Evolutionary conservation across 2,797 vertebrate genomes (phyloP).

Genomic region (Lacerta agilis): DNA sequence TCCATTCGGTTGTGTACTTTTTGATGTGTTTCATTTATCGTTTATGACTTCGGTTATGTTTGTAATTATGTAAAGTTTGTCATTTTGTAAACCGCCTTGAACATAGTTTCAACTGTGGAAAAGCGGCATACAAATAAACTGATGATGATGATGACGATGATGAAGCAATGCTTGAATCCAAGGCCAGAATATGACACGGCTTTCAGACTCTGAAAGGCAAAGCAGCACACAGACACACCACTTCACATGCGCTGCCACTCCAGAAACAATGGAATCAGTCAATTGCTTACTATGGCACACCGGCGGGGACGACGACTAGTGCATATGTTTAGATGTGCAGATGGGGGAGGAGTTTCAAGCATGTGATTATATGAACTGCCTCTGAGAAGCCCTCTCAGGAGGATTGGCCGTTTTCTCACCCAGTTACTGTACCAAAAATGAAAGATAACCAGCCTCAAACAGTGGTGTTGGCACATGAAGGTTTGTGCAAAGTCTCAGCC

Average conservation of each 20-base stretch:
- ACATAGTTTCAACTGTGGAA: no score
- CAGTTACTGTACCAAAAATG: conserved; percentile 52
- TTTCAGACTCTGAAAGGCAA: conserved; percentile 52
- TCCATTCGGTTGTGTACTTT: no score
- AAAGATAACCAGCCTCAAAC: conserved; percentile 40
- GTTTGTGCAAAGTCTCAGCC: no score
- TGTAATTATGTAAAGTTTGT: no score
- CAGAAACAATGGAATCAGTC: conserved; percentile 36
- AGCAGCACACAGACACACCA: not conserved
- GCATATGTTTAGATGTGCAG: conserved; percentile 60
- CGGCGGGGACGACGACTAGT: conserved; percentile 42
- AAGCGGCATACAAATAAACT: no score
- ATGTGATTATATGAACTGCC: conserved; percentile 50
- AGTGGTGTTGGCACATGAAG: no score
- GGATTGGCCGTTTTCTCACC: conserved; percentile 43
- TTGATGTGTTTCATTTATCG: no score
- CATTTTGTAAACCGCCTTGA: no score
- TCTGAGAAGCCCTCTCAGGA: conserved; percentile 50
- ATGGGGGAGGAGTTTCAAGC: conserved; percentile 54
- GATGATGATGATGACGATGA: no score
- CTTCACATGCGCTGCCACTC: not conserved
- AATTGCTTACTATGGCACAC: conserved; percentile 1
- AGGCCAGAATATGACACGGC: conserved; percentile 33
- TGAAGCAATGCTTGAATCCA: conserved; percentile 48
- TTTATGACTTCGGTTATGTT: no score